A percentile compares a stretch with the other conserved stretches of the same genome.
Evolutionary conservation across 2,113 vertebrate species (phyloP).

Genomic region (Tragelaphus strepsiceros): DNA sequence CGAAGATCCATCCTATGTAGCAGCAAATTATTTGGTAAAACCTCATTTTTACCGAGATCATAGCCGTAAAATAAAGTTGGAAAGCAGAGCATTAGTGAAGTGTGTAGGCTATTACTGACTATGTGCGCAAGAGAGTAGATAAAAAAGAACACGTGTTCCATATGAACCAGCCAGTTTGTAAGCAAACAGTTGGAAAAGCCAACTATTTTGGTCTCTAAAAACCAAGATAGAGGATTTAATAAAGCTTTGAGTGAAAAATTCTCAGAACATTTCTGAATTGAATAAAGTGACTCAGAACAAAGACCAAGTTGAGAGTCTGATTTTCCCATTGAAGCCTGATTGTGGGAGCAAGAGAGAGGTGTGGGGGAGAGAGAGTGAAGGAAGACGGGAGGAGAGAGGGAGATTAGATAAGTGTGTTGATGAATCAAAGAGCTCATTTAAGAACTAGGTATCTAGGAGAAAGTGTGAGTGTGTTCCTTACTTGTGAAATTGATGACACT

Average conservation of each 20-base stretch:
- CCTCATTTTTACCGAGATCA: not conserved
- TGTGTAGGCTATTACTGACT: not conserved
- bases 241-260: not conserved
- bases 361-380: rapidly evolving
- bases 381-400: rapidly evolving
- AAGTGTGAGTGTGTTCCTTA: not conserved
- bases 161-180: not conserved
- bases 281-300: not conserved
- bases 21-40: not conserved
- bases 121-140: too few species aligned
- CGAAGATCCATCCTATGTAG: not conserved
- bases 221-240: not conserved
- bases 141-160: not conserved
- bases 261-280: not conserved
- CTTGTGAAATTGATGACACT: not conserved
- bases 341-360: too few species aligned
- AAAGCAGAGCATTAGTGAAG: too few species aligned
- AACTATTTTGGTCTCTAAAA: not conserved
- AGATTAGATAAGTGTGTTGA: rapidly evolving
- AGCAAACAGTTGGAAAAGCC: not conserved
- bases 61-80: not conserved
- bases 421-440: too few species aligned
- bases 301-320: not conserved
- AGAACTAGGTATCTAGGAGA: not conserved
- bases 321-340: not conserved